A percentile compares a stretch with the other conserved stretches of the same genome.
Evolutionary conservation across 2,888 invertebrate species (phyloP).

Genomic region (Acholoe squamosa): DNA sequence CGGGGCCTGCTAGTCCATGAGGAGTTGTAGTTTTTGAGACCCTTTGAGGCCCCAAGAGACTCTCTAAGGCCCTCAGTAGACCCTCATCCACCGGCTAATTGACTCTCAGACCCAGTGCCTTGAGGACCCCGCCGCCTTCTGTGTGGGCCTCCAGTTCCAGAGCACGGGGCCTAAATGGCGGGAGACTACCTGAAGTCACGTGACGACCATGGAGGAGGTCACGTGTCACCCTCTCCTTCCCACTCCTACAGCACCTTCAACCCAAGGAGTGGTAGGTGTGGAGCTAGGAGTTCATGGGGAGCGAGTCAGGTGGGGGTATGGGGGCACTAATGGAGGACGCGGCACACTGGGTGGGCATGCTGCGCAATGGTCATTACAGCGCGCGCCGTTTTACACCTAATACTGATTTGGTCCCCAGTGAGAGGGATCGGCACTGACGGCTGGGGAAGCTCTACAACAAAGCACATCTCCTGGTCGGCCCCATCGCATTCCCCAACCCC

Average conservation of each 20-base stretch:
- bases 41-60: neutral
- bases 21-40: neutral
- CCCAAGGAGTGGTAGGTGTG: neutral
- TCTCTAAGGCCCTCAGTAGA: conserved; percentile 13
- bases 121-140: neutral
- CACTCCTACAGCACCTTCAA: neutral
- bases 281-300: no score
- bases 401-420: conserved; percentile 7
- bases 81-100: neutral
- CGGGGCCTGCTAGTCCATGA: neutral
- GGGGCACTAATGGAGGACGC: neutral
- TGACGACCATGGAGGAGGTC: conserved; percentile 24
- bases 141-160: neutral
- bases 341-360: neutral
- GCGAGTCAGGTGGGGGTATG: neutral
- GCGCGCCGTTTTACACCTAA: neutral
- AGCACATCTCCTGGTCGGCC: no score
- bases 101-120: neutral
- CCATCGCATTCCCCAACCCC: no score
- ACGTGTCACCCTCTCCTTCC: neutral
- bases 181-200: conserved; percentile 42
- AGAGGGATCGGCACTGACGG: no score
- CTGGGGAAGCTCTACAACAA: no score
- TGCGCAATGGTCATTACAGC: neutral
- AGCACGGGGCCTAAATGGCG: neutral